Evolutionary conservation across 35 echinoderm and acorn worm species (phyloP).

Genomic region (Lytechinus variegatus): DNA sequence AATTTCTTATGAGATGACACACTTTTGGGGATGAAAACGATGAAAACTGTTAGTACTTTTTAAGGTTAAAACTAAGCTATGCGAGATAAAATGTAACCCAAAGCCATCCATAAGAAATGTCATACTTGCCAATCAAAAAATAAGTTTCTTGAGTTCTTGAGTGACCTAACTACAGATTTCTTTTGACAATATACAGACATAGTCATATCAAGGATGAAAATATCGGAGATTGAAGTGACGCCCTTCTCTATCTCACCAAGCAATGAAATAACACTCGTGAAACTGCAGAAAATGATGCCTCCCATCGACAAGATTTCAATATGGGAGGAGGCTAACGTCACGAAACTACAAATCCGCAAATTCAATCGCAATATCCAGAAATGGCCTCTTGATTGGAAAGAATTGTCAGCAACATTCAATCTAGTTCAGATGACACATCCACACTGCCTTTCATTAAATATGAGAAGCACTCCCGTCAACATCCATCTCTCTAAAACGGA

Average conservation of each 20-base stretch:
- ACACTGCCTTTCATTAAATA: not conserved
- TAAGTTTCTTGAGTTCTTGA: too few relatives aligned
- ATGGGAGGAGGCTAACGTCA: not conserved
- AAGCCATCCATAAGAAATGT: not conserved
- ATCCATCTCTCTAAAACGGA: not conserved
- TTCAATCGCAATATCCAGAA: slow-evolving; percentile 11
- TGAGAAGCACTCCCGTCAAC: not conserved
- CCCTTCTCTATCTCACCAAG: not conserved
- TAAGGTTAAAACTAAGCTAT: too few relatives aligned
- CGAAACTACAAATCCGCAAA: not conserved
- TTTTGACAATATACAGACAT: too few relatives aligned
- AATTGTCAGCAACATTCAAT: slow-evolving; percentile 19
- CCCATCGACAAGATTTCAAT: not conserved
- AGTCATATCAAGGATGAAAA: not conserved
- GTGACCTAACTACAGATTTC: too few relatives aligned
- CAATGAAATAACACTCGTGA: too few relatives aligned
- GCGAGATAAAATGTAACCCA: not conserved
- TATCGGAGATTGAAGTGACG: not conserved
- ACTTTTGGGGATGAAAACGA: not conserved
- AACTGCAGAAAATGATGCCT: not conserved
- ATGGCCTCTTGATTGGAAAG: not conserved
- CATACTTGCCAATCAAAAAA: not conserved
- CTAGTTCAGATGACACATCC: not conserved
- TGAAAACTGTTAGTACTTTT: not conserved
- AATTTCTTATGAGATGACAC: not conserved